A percentile compares a stretch with the other conserved stretches of the same genome.
Evolutionary conservation across 2,888 invertebrate genomes (phyloP).

Genomic region (Acrobasis consociella): DNA sequence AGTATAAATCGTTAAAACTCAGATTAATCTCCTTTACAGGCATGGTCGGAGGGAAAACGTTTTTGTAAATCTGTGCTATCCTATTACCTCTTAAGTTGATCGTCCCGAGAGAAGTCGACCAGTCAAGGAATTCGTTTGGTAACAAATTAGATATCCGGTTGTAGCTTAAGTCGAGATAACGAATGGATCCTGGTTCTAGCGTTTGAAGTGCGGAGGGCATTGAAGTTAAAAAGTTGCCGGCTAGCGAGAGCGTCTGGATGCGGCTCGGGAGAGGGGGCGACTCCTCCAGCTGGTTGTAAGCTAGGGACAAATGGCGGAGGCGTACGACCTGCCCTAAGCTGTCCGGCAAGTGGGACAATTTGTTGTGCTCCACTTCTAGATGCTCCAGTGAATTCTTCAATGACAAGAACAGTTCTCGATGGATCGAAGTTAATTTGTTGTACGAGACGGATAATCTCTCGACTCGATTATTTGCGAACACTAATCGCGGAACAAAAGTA

Average conservation of each 20-base stretch:
- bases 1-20: constrained; percentile 94
- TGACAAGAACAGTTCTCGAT: constrained; percentile 88
- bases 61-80: constrained; percentile 87
- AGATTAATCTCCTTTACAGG: constrained; percentile 93
- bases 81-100: constrained; percentile 92
- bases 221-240: constrained; percentile 89
- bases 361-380: constrained; percentile 92
- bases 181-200: constrained; percentile 87
- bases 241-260: constrained; percentile 89
- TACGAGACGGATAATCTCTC: constrained; percentile 91
- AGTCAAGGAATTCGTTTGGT: constrained; percentile 89
- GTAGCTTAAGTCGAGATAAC: constrained; percentile 93
- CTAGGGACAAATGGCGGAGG: constrained; percentile 91
- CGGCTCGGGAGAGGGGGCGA: constrained; percentile 85
- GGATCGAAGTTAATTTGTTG: constrained; percentile 87
- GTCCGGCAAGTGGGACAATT: constrained; percentile 86
- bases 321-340: constrained; percentile 86
- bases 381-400: constrained; percentile 89
- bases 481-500: constrained; percentile 83
- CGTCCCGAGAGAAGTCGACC: constrained; percentile 91
- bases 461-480: constrained; percentile 87
- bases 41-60: constrained; percentile 88
- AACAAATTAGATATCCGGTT: constrained; percentile 91
- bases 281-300: constrained; percentile 86
- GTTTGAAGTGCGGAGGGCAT: constrained; percentile 88